A percentile compares a stretch with the other conserved stretches of the same genome.
Evolutionary conservation across 2,888 invertebrate genomes (phyloP).

Genomic region (Drosophila melanocephala): DNA sequence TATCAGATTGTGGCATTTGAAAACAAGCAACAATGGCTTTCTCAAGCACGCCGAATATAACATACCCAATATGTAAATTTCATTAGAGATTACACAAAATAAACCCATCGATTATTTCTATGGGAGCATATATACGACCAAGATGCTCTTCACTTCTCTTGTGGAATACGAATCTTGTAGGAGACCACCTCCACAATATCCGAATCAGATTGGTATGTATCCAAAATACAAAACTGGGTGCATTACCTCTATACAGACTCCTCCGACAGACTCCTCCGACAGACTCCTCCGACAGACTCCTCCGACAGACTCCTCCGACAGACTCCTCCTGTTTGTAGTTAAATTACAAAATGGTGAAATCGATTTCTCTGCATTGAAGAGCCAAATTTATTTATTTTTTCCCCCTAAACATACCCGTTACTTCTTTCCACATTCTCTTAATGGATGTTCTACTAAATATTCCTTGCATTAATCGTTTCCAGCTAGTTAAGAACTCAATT

Average conservation of each 20-base stretch:
- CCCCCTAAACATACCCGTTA: not conserved
- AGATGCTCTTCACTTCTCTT: not conserved
- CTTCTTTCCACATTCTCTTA: not conserved
- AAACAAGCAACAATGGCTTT: not conserved
- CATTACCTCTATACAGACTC: not conserved
- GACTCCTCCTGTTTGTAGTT: not conserved
- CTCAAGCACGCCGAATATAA: not conserved
- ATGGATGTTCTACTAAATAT: not conserved
- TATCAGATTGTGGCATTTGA: conserved; percentile 17
- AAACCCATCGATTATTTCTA: not conserved
- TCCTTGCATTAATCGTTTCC: not conserved
- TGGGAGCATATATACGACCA: not conserved
- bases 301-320: not conserved
- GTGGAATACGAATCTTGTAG: not conserved
- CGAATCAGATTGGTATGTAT: not conserved
- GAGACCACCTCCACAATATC: not conserved
- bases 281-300: no score
- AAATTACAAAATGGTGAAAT: not conserved
- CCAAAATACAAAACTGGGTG: not conserved
- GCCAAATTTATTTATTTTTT: not conserved
- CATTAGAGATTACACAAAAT: not conserved
- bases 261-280: no score
- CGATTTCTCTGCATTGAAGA: not conserved
- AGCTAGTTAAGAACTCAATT: not conserved
- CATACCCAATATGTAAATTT: not conserved